These are phyloP conservation scores for Epicampocera succincta DNA, from an alignment of 2,888 invertebrate species.

Conservation along the genomic window DNA sequence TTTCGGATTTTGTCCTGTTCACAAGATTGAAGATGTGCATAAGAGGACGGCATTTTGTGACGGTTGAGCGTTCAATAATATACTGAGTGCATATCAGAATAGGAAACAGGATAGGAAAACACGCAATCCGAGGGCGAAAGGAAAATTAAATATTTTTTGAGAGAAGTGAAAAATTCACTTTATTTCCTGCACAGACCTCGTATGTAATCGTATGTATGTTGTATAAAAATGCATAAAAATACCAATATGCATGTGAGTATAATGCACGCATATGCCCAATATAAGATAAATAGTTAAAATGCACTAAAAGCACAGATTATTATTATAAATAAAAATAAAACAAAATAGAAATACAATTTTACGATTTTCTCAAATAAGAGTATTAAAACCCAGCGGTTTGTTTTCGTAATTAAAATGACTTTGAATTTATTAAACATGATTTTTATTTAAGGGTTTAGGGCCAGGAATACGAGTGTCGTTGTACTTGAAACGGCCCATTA, in stretches of 20 bases:
- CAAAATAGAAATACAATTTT: slow-evolving; percentile 23
- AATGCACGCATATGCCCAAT: slow-evolving; percentile 40
- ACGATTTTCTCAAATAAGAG: slow-evolving; percentile 38
- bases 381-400: slow-evolving; percentile 29
- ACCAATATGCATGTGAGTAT: neutral
- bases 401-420: slow-evolving; percentile 58
- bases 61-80: too few relatives aligned
- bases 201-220: too few relatives aligned
- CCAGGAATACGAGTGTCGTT: slow-evolving; percentile 12
- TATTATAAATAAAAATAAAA: slow-evolving; percentile 13
- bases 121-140: too few relatives aligned
- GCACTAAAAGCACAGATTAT: slow-evolving; percentile 47
- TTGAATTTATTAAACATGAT: slow-evolving; percentile 56
- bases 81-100: too few relatives aligned
- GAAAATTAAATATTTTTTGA: too few relatives aligned
- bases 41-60: too few relatives aligned
- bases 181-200: too few relatives aligned
- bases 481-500: slow-evolving; percentile 53
- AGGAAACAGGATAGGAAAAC: too few relatives aligned
- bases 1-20: too few relatives aligned
- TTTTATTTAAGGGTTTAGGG: slow-evolving; percentile 17
- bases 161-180: too few relatives aligned
- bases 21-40: too few relatives aligned
- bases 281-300: slow-evolving; percentile 49
- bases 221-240: slow-evolving; percentile 49